phyloP scores from a whole-genome alignment of 2,113 vertebrate species.

The Heterocephalus glaber region DNA sequence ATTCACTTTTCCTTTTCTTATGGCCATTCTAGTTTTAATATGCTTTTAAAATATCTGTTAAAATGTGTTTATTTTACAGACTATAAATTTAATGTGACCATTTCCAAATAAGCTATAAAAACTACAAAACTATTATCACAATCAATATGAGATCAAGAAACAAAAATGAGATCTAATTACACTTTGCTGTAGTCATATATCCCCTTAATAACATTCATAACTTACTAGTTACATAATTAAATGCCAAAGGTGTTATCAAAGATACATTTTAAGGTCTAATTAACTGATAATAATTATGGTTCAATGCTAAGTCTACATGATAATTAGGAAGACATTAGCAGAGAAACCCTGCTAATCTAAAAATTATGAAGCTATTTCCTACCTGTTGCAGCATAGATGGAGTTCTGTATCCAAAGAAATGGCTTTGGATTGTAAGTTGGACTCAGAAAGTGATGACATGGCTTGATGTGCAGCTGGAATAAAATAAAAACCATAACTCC shows the following conservation, averaged over 20 bases:
- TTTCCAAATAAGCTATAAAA: slow-evolving; percentile 74
- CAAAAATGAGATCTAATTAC: slow-evolving; percentile 79
- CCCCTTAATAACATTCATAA: slow-evolving; percentile 73
- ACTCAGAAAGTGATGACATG: background rate
- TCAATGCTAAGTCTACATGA: slow-evolving; percentile 70
- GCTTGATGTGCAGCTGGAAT: slow-evolving; percentile 9
- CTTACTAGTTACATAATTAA: slow-evolving; percentile 79
- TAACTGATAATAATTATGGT: slow-evolving; percentile 81
- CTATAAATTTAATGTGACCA: slow-evolving; percentile 70
- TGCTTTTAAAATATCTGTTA: slow-evolving; percentile 46
- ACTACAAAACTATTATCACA: slow-evolving; percentile 69
- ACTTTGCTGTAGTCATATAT: slow-evolving; percentile 66
- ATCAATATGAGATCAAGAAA: slow-evolving; percentile 78
- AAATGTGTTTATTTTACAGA: slow-evolving; percentile 65
- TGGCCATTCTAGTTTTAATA: slow-evolving; percentile 53
- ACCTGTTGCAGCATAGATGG: slow-evolving; percentile 63
- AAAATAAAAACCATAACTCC: slow-evolving; percentile 18
- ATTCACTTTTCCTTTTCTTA: slow-evolving; percentile 22
- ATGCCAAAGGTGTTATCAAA: slow-evolving; percentile 80
- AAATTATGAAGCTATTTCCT: slow-evolving; percentile 68
- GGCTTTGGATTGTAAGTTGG: background rate
- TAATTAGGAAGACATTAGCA: slow-evolving; percentile 77
- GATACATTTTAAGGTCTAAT: slow-evolving; percentile 78
- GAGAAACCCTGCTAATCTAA: slow-evolving; percentile 71
- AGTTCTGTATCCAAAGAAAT: slow-evolving; percentile 35